Base-by-base conservation (phyloP, 1,140 invertebrate genomes). In the Diploscapter pachys region DNA sequence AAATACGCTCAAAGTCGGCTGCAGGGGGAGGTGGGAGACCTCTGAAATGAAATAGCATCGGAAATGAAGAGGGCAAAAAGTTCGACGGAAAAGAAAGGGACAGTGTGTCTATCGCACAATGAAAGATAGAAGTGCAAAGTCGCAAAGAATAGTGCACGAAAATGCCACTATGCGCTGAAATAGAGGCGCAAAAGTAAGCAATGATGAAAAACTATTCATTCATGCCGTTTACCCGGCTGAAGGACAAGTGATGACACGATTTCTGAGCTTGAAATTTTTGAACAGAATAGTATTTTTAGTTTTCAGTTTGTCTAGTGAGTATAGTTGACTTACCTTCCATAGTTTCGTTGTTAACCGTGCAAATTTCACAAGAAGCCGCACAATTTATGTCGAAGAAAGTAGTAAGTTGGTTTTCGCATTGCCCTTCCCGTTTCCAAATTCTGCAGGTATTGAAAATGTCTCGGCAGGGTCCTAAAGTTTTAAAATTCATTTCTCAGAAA, bases 341-440 rank as follows among this genome's bases (percentile, higher is more conserved):
- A 5, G 64, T 71, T 6, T 63, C 67, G 8, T 79, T 56, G 9
- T 63, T 66, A 13, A 69, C 59, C 49, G 6, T 31, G 57, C 75
- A 73, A 9, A 69, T 50, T 31, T 57, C 63, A 74, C 78, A 79
- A 50, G 76, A 74, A 4, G 64, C 78, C 5, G 78, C 78, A 55
- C 78, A 79, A 67, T 79, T 79, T 11, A 72, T 49, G 57, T 79
- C 77, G 63, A 79, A 79, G 52, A 79, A 79, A 59, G 69, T 71
- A 3, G 78, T 75, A 5, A 54, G 54, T 5, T 62, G 73, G 11
- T 57, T 64, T 61, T 79, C 77, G 56, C 78, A 79, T 62, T 79
- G 78, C 9, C 75, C 77, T 50, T 79, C 75, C 31, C 76, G 11
- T 67, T 79, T 79, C 78, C 78, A 79, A 3, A 75, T 50, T 4